Percentiles rank a stretch among this genome's conserved stretches.
Evolutionary conservation across 2,888 invertebrate species (phyloP).

Genomic region (Leucoptera coffeella): DNA sequence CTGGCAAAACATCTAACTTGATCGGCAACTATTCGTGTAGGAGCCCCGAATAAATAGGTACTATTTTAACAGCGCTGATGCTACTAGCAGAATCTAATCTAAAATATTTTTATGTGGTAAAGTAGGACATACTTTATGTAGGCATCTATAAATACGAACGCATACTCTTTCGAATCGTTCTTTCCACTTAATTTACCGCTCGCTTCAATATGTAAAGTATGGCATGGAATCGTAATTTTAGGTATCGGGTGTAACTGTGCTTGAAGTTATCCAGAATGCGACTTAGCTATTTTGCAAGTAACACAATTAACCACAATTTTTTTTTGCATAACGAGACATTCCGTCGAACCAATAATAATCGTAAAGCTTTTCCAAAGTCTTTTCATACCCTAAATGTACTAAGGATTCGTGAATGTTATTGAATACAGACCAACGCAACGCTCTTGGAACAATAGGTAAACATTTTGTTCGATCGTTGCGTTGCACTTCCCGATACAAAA

Average conservation of each 20-base stretch:
- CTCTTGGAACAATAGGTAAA: constrained; percentile 10
- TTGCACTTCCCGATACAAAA: constrained; percentile 7
- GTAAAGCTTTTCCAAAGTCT: too few species aligned
- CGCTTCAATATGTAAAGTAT: constrained; percentile 13
- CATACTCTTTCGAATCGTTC: constrained; percentile 11
- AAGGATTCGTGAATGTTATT: too few species aligned
- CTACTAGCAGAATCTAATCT: neutral
- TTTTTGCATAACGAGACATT: constrained; percentile 12
- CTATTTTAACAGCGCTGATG: neutral
- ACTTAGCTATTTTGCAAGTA: constrained; percentile 13
- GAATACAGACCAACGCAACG: constrained; percentile 11
- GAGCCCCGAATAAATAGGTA: constrained; percentile 7
- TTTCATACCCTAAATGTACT: too few species aligned
- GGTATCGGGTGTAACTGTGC: constrained; percentile 13
- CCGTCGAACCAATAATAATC: constrained; percentile 13
- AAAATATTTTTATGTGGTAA: constrained; percentile 5
- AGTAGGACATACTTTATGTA: constrained; percentile 11
- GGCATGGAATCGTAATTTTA: constrained; percentile 11
- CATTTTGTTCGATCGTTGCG: constrained; percentile 7
- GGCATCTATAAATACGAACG: constrained; percentile 11
- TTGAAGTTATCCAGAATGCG: constrained; percentile 11
- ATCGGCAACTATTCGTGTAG: constrained; percentile 8
- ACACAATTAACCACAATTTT: constrained; percentile 14
- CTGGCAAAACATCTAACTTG: constrained; percentile 7
- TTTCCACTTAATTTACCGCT: constrained; percentile 11